Evolutionary conservation across 92 coral and sea anemone genomes (phyloP), one percentile per base, ranked within the genome.

Genomic region (Parazoanthus atlanticus): DNA sequence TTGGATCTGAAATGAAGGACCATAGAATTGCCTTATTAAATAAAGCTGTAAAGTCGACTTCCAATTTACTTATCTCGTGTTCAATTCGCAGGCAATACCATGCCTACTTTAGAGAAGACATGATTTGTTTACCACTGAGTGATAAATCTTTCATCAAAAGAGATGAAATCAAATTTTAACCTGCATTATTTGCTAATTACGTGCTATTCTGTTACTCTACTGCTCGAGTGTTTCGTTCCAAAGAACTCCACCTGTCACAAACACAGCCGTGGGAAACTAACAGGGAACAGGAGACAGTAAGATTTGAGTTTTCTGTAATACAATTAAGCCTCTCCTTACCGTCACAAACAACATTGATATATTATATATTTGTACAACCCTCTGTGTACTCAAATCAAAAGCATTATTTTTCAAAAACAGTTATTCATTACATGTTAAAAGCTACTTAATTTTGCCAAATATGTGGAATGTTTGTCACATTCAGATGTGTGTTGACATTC

Each of bases 61-160:
- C 47, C 23, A 30, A 26, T 5, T 54, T 80, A 13, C 31, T 80
- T 16, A 80, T 80, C 84, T 80, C 49, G 47, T 80, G 84, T 30
- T 54, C 69, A 61, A 8, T 61, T 54, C 43, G 16, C 7, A 8
- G 23, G 40, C 34, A 80, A 16, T 26, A 13, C n/a, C 67, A 70
- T 56, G 32, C 54, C 43, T 70, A 34, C 58, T 43, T 15, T 16
- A 58, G 31, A 26, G 31, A 66, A 82, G 86, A 82, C 86, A 64
- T 46, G 49, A 82, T 49, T 43, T 69, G 32, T 71, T 84, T 43
- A 29, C 41, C 33, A 29, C 33, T 25, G 25, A 84, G 78, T 70
- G 13, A 84, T 84, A 72, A 84, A 84, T 70, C 87, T 84, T 46
- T 84, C 87, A 84, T 43, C 87, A 41, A 31, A 46, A 16, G 65